phyloP scores from a whole-genome alignment of 2,888 invertebrate species.

The Rhamnusium bicolor region DNA sequence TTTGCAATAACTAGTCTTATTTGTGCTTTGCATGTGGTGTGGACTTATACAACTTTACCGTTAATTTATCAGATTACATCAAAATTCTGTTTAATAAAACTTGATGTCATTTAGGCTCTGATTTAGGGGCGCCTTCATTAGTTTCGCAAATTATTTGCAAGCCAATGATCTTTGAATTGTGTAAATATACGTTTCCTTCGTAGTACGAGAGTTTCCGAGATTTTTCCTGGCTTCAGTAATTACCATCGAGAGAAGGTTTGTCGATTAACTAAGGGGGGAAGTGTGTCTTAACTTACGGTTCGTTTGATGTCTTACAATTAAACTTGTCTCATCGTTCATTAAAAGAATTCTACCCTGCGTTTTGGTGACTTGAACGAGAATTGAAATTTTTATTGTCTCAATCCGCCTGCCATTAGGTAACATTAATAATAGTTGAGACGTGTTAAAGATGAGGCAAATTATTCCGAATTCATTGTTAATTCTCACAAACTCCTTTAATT shows the following conservation, averaged over 20 bases:
- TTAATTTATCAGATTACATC: too few species aligned
- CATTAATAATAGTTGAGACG: neutral
- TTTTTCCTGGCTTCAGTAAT: neutral
- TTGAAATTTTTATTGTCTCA: neutral
- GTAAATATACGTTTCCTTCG: neutral
- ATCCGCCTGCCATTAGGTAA: neutral
- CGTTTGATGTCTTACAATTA: slow-evolving; percentile 3
- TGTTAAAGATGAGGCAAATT: neutral
- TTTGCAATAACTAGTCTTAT: too few species aligned
- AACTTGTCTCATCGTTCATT: neutral
- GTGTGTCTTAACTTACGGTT: neutral
- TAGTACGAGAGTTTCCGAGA: neutral
- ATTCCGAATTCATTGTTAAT: neutral
- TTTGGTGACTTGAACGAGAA: neutral
- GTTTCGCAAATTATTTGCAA: neutral
- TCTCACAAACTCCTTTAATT: too few species aligned
- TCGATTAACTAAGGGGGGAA: neutral
- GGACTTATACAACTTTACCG: too few species aligned
- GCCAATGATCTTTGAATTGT: neutral
- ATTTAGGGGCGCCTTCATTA: neutral
- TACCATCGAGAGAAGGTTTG: neutral
- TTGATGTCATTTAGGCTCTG: neutral
- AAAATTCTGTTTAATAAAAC: too few species aligned
- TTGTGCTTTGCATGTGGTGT: too few species aligned
- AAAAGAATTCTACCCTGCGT: neutral